Percentiles rank a stretch among this genome's conserved stretches.
Conservation (phyloP, 2,113 vertebrate species). For the Heteronetta atricapilla region DNA sequence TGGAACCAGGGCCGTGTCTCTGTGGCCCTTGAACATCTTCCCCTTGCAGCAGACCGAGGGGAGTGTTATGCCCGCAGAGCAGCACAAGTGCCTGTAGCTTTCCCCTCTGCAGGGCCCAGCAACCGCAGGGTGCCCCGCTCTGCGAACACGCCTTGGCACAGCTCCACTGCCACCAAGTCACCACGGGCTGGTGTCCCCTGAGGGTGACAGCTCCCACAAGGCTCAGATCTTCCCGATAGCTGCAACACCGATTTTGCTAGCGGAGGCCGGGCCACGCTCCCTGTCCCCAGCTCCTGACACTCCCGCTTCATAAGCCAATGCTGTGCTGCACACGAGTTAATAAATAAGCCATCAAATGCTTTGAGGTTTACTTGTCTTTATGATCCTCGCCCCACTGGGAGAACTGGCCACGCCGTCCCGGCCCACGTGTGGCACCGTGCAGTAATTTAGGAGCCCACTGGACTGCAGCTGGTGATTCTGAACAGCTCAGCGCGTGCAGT, state of each 20-base stretch:
- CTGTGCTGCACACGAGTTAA: neutral
- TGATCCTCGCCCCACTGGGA: rapidly evolving
- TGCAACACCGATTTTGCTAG: neutral
- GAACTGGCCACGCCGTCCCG: rapidly evolving
- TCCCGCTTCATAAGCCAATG: rapidly evolving
- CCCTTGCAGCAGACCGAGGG: neutral
- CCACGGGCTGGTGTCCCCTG: neutral
- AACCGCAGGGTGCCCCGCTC: neutral
- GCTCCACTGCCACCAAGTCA: no score
- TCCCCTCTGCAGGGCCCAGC: neutral
- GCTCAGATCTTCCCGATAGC: neutral
- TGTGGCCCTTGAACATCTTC: neutral
- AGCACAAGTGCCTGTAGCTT: rapidly evolving
- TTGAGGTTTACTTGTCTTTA: neutral
- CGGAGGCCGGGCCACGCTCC: neutral
- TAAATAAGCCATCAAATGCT: neutral
- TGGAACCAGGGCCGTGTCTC: neutral
- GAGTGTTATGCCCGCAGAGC: rapidly evolving
- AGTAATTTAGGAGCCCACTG: rapidly evolving
- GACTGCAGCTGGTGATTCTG: neutral
- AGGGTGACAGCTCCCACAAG: neutral
- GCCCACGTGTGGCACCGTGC: rapidly evolving
- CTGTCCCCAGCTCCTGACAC: rapidly evolving
- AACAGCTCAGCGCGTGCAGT: neutral
- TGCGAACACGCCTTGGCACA: neutral